These are phyloP conservation scores for Onychomys torridus DNA, from an alignment of 2,797 vertebrate genomes.

Conservation along the genomic window DNA sequence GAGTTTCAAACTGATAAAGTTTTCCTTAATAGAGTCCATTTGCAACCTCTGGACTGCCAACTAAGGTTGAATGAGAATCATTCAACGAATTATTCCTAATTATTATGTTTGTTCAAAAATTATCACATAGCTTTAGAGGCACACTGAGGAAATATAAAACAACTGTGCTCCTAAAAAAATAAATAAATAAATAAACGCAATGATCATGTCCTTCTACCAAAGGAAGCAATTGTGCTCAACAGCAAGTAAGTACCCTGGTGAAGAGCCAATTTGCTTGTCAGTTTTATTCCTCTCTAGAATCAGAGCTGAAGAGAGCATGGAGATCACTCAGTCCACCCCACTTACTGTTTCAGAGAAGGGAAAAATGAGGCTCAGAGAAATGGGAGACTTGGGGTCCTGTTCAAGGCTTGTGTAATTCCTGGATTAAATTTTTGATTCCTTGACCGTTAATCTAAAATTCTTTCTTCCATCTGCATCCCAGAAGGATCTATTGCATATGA, in stretches of 20 bases:
- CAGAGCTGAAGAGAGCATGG: slow-evolving; percentile 52
- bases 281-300: slow-evolving; percentile 62
- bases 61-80: slow-evolving; percentile 22
- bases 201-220: slow-evolving; percentile 69
- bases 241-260: slow-evolving; percentile 72
- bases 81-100: slow-evolving; percentile 60
- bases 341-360: slow-evolving; percentile 17
- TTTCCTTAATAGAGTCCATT: slow-evolving; percentile 1
- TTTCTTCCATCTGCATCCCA: neutral
- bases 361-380: slow-evolving; percentile 41
- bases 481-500: neutral
- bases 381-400: neutral
- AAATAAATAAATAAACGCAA: slow-evolving; percentile 61
- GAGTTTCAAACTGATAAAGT: neutral
- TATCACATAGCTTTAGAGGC: slow-evolving; percentile 61
- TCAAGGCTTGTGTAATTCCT: neutral
- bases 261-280: slow-evolving; percentile 71
- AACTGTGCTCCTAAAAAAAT: slow-evolving; percentile 51
- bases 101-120: slow-evolving; percentile 62
- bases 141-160: slow-evolving; percentile 69
- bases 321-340: slow-evolving; percentile 44
- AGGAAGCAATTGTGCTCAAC: slow-evolving; percentile 71
- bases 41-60: neutral
- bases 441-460: neutral
- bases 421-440: neutral